phyloP scores from a whole-genome alignment of 1,140 invertebrate genomes.

The Myzus persicae region DNA sequence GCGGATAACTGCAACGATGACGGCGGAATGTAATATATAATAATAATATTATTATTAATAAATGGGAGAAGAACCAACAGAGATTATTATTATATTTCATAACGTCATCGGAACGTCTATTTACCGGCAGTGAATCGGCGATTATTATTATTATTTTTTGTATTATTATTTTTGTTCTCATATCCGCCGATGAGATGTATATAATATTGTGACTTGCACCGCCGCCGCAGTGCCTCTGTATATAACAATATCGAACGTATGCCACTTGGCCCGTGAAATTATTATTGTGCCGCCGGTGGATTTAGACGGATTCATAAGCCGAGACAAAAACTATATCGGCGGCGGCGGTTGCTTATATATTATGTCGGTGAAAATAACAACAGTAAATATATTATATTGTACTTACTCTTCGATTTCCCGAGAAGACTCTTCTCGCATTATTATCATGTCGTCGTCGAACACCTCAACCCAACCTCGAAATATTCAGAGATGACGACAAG shows the following conservation, averaged over 20 bases:
- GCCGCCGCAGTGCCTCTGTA: neutral
- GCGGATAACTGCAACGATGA: neutral
- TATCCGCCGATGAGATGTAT: constrained; percentile 39
- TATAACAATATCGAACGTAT: neutral
- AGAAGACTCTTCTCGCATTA: neutral
- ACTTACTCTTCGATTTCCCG: neutral
- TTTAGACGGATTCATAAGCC: constrained; percentile 35
- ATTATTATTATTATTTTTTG: constrained; percentile 43
- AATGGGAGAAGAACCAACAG: neutral
- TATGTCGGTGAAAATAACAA: neutral
- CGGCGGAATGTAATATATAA: neutral
- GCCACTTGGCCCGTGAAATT: constrained; percentile 31
- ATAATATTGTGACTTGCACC: constrained; percentile 24
- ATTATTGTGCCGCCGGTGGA: neutral
- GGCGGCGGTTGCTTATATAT: neutral
- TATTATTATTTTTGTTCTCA: constrained; percentile 46
- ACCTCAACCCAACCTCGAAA: neutral
- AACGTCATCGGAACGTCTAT: constrained; percentile 26
- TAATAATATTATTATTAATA: neutral
- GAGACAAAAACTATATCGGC: neutral
- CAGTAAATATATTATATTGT: neutral
- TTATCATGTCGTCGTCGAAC: neutral
- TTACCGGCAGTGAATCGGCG: constrained; percentile 51
- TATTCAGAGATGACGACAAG: neutral
- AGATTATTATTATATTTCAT: constrained; percentile 23